A percentile compares a stretch with the other conserved stretches of the same genome.
phyloP scores from a whole-genome alignment of 2,113 vertebrate genomes.

The cat (Felis catus) region DNA sequence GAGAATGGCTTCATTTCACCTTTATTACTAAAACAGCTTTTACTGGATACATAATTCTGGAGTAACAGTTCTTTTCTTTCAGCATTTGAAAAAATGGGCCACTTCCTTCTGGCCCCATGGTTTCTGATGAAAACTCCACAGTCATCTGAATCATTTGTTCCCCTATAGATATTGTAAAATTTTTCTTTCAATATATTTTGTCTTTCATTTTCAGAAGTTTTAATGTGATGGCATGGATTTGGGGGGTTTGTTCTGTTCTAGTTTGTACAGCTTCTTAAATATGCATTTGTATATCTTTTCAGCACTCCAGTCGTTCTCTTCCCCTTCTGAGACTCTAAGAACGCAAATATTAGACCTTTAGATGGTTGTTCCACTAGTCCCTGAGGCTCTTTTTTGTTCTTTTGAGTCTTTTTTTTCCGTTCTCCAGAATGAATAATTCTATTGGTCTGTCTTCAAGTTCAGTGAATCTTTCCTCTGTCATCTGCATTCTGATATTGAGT shows the following conservation, averaged over 20 bases:
- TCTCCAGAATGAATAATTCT: neutral
- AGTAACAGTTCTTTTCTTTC: neutral
- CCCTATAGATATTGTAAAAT: neutral
- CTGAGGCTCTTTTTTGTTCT: neutral
- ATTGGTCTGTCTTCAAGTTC: neutral
- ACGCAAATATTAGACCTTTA: neutral
- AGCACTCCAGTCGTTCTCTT: neutral
- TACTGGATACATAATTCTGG: neutral
- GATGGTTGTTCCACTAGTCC: neutral
- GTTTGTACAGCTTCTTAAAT: neutral
- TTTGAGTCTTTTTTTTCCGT: neutral
- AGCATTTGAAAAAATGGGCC: neutral
- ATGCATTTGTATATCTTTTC: neutral
- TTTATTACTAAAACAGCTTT: neutral
- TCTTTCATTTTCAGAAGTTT: neutral
- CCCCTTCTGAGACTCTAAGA: neutral
- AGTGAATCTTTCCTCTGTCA: neutral
- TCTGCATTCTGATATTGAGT: neutral
- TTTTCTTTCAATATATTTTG: neutral
- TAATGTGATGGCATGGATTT: neutral
- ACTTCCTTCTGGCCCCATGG: neutral
- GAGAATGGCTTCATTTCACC: neutral
- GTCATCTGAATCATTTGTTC: neutral
- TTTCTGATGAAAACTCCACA: neutral
- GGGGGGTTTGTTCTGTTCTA: neutral